Base-by-base conservation (phyloP, 1,140 invertebrate species). In the Magallana gigas region DNA sequence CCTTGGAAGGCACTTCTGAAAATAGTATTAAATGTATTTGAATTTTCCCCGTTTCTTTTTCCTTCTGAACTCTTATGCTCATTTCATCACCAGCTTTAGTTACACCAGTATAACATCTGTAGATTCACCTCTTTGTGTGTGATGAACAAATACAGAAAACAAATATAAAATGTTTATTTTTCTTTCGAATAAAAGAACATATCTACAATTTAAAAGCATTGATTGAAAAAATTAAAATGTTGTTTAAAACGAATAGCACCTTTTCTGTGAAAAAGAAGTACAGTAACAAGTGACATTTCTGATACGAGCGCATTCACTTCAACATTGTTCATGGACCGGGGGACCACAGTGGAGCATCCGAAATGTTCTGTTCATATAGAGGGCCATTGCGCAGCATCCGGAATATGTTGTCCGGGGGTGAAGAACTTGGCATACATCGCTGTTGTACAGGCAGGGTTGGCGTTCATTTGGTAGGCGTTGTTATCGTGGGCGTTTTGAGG, bases 181-280 rank as follows among this genome's bases (percentile, higher is more conserved):
- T 29, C 18, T 18, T 8, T 5, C 14, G 23, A 76, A 36, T 76
- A 23, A 76, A 76, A 76, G 60, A 76, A 76, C 68, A 76, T 76
- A 76, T 76, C 36, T 76, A 76, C 68, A 76, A 76, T 76, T 29
- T 76, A 76, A 76, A 29, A 76, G 23, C 29, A 18, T 76, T 9
- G 12, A 29, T 29, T 76, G 68, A 29, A 76, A 36, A 76, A 62
- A 23, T 29, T 76, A 9, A 29, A 23, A 76, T 8, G 23, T 36
- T 8, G 68, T 76, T 48, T 76, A 76, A 76, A 76, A 36, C 36
- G 68, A 76, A 76, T 76, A 76, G 68, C 68, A 76, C 68, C 68
- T 76, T 11, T 36, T 76, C 68, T 76, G 68, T 76, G 23, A 36
- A 76, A 76, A 76, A 23, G 12, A 29, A 68, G 64, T 9, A 29